Conservation (phyloP, 1,140 invertebrate species). For the Pemphigus obesinymphae region DNA sequence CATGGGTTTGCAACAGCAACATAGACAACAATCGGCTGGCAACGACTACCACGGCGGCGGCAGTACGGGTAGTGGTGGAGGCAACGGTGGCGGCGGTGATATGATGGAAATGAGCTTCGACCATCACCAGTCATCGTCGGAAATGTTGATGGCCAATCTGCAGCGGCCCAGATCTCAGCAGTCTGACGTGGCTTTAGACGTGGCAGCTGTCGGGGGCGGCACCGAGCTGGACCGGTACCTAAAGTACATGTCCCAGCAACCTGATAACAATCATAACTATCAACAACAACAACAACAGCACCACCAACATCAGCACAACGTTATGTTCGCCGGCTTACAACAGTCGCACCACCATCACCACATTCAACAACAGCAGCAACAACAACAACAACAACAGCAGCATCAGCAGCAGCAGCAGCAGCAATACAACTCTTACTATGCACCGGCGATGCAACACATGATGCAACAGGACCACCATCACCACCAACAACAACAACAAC, state of each 20-base stretch:
- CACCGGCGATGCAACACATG: constrained; percentile 2
- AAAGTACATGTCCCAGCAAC: constrained; percentile 53
- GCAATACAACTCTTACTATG: constrained; percentile 33
- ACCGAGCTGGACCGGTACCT: constrained; percentile 63
- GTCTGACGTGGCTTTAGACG: constrained; percentile 11
- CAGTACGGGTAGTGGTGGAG: constrained; percentile 39
- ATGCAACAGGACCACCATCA: not conserved
- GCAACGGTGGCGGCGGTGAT: constrained; percentile 45
- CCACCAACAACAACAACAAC: not conserved
- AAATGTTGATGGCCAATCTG: constrained; percentile 28
- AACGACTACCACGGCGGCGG: not conserved
- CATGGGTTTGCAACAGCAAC: not conserved
- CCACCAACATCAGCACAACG: constrained; percentile 43
- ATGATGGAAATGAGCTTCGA: constrained; percentile 19
- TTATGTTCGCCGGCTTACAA: not conserved
- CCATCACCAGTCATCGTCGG: constrained; percentile 13
- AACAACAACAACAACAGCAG: constrained; percentile 28
- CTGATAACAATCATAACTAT: constrained; percentile 47
- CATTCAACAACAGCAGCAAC: constrained; percentile 2
- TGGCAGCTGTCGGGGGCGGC: constrained; percentile 43
- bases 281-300: constrained; percentile 45
- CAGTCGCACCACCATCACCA: not conserved
- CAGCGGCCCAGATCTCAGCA: constrained; percentile 39
- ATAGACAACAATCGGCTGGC: not conserved
- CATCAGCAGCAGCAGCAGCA: constrained; percentile 43